Percentiles rank a stretch among this genome's conserved stretches.
Conservation (phyloP, 2,888 invertebrate genomes). For the Nasonia oneida region DNA sequence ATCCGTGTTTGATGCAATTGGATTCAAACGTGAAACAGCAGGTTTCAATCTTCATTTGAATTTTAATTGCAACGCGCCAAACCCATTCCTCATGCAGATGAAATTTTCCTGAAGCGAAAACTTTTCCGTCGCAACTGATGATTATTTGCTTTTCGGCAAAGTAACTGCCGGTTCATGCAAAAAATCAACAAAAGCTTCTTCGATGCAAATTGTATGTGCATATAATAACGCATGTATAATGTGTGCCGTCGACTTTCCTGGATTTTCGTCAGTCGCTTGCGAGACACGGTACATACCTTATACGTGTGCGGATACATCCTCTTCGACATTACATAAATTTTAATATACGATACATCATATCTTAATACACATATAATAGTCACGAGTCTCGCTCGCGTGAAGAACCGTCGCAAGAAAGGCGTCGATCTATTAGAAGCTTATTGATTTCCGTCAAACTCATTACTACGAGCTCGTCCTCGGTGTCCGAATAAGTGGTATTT, state of each 20-base stretch:
- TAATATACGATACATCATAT: neutral
- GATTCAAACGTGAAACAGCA: neutral
- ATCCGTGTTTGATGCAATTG: neutral
- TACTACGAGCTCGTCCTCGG: slow-evolving; percentile 2
- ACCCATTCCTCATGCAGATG: neutral
- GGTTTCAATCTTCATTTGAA: neutral
- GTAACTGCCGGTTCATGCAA: neutral
- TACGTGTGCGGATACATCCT: neutral
- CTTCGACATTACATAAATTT: neutral
- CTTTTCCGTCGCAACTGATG: neutral
- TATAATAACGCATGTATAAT: neutral
- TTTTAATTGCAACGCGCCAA: neutral
- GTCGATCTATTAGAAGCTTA: slow-evolving; percentile 24
- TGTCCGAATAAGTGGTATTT: slow-evolving; percentile 47
- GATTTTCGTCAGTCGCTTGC: neutral
- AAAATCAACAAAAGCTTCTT: neutral
- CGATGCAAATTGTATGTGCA: neutral
- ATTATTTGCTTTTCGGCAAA: neutral
- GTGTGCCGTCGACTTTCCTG: neutral
- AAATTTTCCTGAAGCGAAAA: neutral
- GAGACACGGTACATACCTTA: neutral
- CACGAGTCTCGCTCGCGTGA: neutral
- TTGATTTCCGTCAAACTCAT: slow-evolving; percentile 38
- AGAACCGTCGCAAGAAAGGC: neutral
- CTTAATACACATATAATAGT: neutral